Base-by-base conservation (phyloP, 2,888 invertebrate genomes). In the Sylvicola fuscatus region DNA sequence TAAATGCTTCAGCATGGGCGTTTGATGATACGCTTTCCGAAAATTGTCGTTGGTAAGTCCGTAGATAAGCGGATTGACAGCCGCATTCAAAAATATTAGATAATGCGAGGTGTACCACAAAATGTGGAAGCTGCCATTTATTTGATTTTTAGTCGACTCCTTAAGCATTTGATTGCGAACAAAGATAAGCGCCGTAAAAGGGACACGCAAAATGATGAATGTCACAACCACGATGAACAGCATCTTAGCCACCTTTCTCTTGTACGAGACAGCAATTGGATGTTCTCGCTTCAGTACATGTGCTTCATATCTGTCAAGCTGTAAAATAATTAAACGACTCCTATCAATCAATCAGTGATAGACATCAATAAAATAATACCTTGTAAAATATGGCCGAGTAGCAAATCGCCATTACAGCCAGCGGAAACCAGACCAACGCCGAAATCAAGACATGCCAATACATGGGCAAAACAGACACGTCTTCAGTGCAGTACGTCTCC, bases 361-460 rank as follows among this genome's bases (percentile, higher is more conserved):
- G n/a, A n/a, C n/a, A n/a, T n/a, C n/a, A n/a, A n/a, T n/a, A n/a
- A n/a, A n/a, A n/a, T n/a, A n/a, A n/a, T n/a, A 76, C 70, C 54
- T 74, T 76, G 36, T 67, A 56, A 40, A 75, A 72, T 46, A 81
- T 78, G 33, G 78, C 70, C 6, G 73, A 66, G 45, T 78, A 79
- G 43, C 73, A 74, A n/a, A 77, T 52, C 1, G 73, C 55, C 76
- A 84, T 81, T 1, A 79, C 62, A 1, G 68, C 60, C 15, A 83
- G 56, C 0, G 86, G 86, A 13, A 82, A 50, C 74, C 83, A 83
- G 2, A 84, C 82, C 14, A 83, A 54, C 5, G 81, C 64, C 1
- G 74, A 67, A 14, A 80, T 64, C 3, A 82, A 65, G 16, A 81
- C 70, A 44, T 81, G 75, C 78, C 83, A 86, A 49, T 84, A 87